These are phyloP conservation scores for Lutjanus erythropterus DNA, from an alignment of 2,113 vertebrate genomes.

Conservation along the genomic window DNA sequence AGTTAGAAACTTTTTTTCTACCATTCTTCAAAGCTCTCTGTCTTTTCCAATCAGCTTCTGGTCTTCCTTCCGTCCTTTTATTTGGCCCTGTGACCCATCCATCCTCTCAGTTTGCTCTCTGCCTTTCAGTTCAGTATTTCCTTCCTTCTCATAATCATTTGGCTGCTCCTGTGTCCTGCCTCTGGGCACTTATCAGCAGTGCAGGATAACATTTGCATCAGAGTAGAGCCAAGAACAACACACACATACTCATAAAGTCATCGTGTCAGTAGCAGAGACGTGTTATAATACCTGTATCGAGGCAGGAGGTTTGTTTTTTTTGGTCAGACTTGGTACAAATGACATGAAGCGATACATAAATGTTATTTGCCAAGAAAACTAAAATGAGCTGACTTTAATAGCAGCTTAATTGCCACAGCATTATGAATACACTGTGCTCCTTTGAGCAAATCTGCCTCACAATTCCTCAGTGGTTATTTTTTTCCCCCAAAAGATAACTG, in stretches of 20 bases:
- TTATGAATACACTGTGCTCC: background rate
- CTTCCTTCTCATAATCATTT: constrained; percentile 35
- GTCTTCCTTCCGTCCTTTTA: background rate
- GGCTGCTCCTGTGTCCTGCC: constrained; percentile 29
- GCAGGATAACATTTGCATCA: constrained; percentile 64
- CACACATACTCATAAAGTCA: background rate
- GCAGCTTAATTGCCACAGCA: background rate
- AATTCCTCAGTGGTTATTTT: background rate
- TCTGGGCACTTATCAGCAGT: constrained; percentile 58
- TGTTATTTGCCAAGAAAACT: background rate
- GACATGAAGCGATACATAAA: background rate
- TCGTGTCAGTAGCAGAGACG: background rate
- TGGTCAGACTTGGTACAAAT: background rate
- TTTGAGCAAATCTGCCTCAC: background rate
- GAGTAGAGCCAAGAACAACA: constrained; percentile 37
- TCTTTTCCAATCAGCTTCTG: background rate
- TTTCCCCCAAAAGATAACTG: background rate
- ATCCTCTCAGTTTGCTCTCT: constrained; percentile 5
- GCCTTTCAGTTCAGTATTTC: constrained; percentile 10
- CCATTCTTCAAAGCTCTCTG: too few relatives aligned
- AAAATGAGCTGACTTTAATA: background rate
- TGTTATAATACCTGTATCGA: background rate
- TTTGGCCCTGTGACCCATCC: background rate
- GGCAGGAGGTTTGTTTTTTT: background rate
- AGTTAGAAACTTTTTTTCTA: background rate